Evolutionary conservation across 1,140 invertebrate genomes (phyloP).

Genomic region (Grapholita molesta): DNA sequence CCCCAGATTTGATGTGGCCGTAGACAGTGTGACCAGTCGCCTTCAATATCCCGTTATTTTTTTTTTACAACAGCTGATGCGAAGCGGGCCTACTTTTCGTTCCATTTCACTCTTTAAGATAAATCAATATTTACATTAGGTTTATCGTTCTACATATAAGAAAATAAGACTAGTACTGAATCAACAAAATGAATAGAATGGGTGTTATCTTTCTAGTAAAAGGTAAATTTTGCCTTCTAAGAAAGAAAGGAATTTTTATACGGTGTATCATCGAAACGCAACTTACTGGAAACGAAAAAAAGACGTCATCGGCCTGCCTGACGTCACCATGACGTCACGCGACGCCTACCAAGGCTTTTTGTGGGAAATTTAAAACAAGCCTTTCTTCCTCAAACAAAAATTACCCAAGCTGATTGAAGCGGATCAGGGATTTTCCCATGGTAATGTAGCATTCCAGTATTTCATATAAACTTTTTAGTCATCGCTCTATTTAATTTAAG

Average conservation of each 20-base stretch:
- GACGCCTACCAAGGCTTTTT: conserved; percentile 32
- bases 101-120: conserved; percentile 35
- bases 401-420: background rate
- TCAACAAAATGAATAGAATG: background rate
- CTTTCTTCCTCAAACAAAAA: background rate
- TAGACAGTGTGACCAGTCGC: conserved; percentile 69
- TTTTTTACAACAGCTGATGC: conserved; percentile 75
- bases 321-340: conserved; percentile 41
- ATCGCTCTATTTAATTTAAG: background rate
- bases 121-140: background rate
- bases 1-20: conserved; percentile 77
- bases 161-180: background rate
- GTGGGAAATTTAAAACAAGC: conserved; percentile 45
- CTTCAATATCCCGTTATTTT: conserved; percentile 74
- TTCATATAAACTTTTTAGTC: background rate
- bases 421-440: background rate
- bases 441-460: background rate
- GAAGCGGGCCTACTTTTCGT: conserved; percentile 54
- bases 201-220: background rate
- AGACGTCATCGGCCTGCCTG: conserved; percentile 27
- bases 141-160: background rate
- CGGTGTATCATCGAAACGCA: background rate
- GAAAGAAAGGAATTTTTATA: too few species aligned
- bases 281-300: conserved; percentile 24
- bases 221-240: background rate